These are phyloP conservation scores for Peromyscus leucopus DNA, from an alignment of 2,113 vertebrate genomes.

Conservation along the genomic window DNA sequence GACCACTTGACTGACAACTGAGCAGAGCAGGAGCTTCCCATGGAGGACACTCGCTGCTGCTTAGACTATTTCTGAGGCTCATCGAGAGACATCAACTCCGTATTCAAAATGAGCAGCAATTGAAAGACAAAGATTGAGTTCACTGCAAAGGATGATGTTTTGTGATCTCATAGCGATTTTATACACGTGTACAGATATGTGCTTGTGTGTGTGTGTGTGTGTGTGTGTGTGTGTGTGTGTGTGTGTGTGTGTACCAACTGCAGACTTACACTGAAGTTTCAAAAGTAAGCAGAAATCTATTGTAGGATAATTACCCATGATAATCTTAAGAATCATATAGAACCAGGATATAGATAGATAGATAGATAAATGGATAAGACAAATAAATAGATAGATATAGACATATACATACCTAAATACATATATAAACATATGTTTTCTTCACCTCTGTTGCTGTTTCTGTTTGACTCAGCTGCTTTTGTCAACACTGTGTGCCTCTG, in stretches of 20 bases:
- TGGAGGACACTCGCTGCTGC: too few species aligned
- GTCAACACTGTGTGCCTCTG: slow-evolving; percentile 77
- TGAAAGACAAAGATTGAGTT: background rate
- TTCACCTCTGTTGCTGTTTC: slow-evolving; percentile 76
- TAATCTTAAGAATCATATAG: background rate
- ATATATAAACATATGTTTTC: slow-evolving; percentile 52
- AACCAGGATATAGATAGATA: background rate
- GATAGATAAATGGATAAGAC: background rate
- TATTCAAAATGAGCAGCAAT: slow-evolving; percentile 17
- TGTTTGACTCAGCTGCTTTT: slow-evolving; percentile 78
- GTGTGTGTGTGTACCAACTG: background rate
- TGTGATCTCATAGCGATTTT: background rate
- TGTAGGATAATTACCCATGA: slow-evolving; percentile 40
- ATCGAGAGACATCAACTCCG: background rate
- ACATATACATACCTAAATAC: background rate
- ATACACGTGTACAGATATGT: background rate
- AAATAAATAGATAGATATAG: background rate
- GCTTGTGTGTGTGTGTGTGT: background rate
- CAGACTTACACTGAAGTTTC: background rate
- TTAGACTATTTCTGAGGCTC: background rate
- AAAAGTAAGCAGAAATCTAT: background rate
- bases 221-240: background rate
- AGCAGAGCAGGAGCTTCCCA: background rate
- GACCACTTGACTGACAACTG: background rate
- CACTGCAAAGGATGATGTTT: background rate